A percentile compares a stretch with the other conserved stretches of the same genome.
Evolutionary conservation across 2,797 vertebrate species (phyloP).

Genomic region (Aulostomus chinensis): DNA sequence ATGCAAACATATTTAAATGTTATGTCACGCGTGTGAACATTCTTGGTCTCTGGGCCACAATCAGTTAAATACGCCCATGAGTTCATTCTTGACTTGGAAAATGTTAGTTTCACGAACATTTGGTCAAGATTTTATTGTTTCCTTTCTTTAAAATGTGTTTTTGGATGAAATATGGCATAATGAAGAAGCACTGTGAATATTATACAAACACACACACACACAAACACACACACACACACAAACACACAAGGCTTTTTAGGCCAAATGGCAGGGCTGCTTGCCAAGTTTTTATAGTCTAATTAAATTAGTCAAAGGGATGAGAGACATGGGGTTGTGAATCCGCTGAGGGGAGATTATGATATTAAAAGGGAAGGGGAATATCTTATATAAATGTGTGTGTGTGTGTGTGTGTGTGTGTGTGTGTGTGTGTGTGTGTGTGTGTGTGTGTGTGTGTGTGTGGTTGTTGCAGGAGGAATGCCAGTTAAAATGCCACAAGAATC

Average conservation of each 20-base stretch:
- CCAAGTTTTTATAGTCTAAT: constrained; percentile 12
- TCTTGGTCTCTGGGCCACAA: too few species aligned
- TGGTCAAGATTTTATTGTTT: too few species aligned
- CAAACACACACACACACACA: background rate
- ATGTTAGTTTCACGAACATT: too few species aligned
- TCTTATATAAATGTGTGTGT: constrained; percentile 11
- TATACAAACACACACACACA: background rate
- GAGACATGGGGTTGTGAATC: constrained; percentile 5
- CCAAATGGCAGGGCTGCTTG: background rate
- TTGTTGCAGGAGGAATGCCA: constrained; percentile 46
- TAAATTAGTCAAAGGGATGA: constrained; percentile 6
- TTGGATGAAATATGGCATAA: background rate
- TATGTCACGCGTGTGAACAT: too few species aligned
- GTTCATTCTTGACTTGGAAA: too few species aligned
- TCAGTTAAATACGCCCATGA: too few species aligned
- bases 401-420: too few species aligned
- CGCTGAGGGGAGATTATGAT: constrained; percentile 32
- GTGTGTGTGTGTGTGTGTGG: constrained; percentile 9
- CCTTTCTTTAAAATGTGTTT: background rate
- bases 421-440: background rate
- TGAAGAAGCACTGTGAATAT: background rate
- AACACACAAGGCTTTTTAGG: constrained; percentile 3
- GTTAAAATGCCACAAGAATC: constrained; percentile 74
- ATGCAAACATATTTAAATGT: too few species aligned
- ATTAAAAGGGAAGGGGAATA: constrained; percentile 15